A percentile compares a stretch with the other conserved stretches of the same genome.
Evolutionary conservation across 2,888 invertebrate genomes (phyloP).

Genomic region (Eutolmus rufibarbis): DNA sequence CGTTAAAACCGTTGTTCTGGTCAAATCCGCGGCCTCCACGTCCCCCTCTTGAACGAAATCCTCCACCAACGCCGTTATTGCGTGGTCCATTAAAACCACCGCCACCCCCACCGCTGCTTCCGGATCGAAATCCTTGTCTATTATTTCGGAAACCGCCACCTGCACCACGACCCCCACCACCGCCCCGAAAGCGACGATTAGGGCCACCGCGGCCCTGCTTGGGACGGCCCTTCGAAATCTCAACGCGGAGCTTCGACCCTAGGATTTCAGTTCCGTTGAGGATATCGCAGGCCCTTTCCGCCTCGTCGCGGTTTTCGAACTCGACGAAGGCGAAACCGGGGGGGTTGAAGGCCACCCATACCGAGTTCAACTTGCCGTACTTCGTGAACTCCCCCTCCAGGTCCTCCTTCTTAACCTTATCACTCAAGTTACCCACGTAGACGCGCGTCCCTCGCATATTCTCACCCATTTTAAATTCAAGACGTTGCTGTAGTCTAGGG

Average conservation of each 20-base stretch:
- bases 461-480: slow-evolving; percentile 55
- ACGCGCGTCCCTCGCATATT: slow-evolving; percentile 74
- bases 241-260: slow-evolving; percentile 87
- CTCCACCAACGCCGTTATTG: slow-evolving; percentile 56
- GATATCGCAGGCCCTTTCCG: slow-evolving; percentile 82
- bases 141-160: slow-evolving; percentile 65
- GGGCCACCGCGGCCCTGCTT: slow-evolving; percentile 72
- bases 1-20: slow-evolving; percentile 46
- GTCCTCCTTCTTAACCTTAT: slow-evolving; percentile 90
- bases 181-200: slow-evolving; percentile 68
- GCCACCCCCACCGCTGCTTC: slow-evolving; percentile 65
- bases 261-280: slow-evolving; percentile 87
- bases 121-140: slow-evolving; percentile 65
- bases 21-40: slow-evolving; percentile 54
- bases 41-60: slow-evolving; percentile 65
- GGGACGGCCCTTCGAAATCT: slow-evolving; percentile 83
- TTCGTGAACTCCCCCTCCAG: slow-evolving; percentile 89
- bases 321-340: slow-evolving; percentile 95
- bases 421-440: slow-evolving; percentile 88
- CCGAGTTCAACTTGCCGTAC: slow-evolving; percentile 89
- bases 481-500: not conserved
- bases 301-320: slow-evolving; percentile 87
- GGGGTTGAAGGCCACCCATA: slow-evolving; percentile 92
- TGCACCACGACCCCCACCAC: slow-evolving; percentile 64
- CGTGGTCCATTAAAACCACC: slow-evolving; percentile 48